A percentile compares a stretch with the other conserved stretches of the same genome.
Conservation (phyloP, 2,797 vertebrate genomes). For the Falco columbarius region DNA sequence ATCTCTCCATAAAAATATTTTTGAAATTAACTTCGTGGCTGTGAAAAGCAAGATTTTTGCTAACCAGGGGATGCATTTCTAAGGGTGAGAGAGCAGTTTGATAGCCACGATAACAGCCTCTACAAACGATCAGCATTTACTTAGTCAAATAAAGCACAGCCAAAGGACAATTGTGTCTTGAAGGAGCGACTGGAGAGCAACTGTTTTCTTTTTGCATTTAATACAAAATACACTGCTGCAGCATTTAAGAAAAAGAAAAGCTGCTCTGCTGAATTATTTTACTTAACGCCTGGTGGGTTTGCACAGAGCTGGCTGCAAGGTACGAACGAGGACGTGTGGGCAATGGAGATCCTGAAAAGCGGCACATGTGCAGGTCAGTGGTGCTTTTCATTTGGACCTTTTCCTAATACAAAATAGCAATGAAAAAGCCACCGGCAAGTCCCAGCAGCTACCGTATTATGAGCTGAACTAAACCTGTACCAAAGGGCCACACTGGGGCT, state of each 20-base stretch:
- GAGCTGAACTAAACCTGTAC: not conserved
- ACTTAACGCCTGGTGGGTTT: not conserved
- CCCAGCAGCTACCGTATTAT: rapidly evolving
- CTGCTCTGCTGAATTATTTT: not conserved
- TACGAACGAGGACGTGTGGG: not conserved
- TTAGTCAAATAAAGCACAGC: not conserved
- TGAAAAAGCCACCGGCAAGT: not conserved
- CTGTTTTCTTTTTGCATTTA: not conserved
- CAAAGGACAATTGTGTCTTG: not conserved
- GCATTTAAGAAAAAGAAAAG: not conserved
- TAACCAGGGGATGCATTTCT: not conserved
- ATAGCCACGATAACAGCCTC: not conserved
- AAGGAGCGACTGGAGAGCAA: not conserved
- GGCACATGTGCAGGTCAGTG: not conserved
- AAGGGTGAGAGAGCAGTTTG: not conserved
- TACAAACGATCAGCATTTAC: not conserved
- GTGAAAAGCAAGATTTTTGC: constrained; percentile 28
- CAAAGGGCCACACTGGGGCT: rapidly evolving
- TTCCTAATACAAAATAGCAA: not conserved
- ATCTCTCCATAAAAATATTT: not conserved
- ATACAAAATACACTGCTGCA: not conserved
- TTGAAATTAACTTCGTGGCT: not conserved
- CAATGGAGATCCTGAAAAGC: not conserved
- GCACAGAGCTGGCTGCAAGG: not conserved
- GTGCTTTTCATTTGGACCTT: not conserved